Conservation (phyloP, 37 sponge, comb jelly and placozoan genomes). For the Eunapius fragilis region DNA sequence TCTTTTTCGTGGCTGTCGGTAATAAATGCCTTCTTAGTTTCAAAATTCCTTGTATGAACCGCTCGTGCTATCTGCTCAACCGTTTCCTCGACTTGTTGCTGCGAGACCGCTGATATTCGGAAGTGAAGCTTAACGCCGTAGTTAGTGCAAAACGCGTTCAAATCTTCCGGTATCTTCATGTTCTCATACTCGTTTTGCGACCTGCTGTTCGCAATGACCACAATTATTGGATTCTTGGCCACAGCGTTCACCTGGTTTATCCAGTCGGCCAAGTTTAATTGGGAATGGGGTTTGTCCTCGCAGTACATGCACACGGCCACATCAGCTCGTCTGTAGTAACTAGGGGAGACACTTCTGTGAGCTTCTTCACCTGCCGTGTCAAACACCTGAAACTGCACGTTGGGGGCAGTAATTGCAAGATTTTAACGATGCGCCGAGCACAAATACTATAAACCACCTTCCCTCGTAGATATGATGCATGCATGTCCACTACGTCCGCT, state of each 20-base stretch:
- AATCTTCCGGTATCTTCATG: conserved; percentile 28
- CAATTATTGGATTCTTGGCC: conserved; percentile 74
- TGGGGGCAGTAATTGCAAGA: neutral
- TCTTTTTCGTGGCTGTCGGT: neutral
- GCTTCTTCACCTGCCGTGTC: conserved; percentile 95
- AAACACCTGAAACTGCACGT: conserved; percentile 67
- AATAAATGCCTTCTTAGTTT: neutral
- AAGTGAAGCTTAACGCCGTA: conserved; percentile 59
- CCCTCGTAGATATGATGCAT: too few relatives aligned
- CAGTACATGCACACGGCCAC: conserved; percentile 87
- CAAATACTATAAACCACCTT: too few relatives aligned
- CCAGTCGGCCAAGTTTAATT: conserved; percentile 87
- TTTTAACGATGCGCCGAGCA: too few relatives aligned
- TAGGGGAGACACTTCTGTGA: conserved; percentile 83
- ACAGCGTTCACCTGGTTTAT: conserved; percentile 76
- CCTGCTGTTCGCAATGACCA: conserved; percentile 87
- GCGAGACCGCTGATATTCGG: conserved; percentile 69
- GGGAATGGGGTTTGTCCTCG: conserved; percentile 76
- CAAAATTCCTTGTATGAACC: conserved; percentile 31
- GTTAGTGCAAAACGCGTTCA: conserved; percentile 68
- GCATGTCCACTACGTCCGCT: too few relatives aligned
- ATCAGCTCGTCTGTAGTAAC: conserved; percentile 90
- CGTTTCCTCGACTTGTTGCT: conserved; percentile 64
- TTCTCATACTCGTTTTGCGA: conserved; percentile 53
- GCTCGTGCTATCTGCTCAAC: conserved; percentile 55